Conservation (phyloP, 2,888 invertebrate genomes). For the Drosophila lacicola region DNA sequence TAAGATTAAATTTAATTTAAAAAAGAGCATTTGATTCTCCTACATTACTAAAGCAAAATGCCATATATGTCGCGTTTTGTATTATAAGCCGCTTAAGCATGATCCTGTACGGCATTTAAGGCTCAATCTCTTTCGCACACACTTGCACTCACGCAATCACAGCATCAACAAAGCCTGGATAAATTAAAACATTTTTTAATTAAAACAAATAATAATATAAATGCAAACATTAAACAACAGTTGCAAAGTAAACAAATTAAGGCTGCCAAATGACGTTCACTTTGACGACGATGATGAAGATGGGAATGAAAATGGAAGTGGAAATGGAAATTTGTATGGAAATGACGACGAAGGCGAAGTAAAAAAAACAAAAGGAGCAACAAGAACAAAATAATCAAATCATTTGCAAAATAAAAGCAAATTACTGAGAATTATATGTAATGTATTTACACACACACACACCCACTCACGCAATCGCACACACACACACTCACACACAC, state of each 20-base stretch:
- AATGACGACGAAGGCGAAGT: constrained; percentile 6
- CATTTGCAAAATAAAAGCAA: constrained; percentile 73
- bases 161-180: constrained; percentile 16
- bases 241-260: constrained; percentile 67
- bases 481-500: constrained; percentile 16
- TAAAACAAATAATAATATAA: constrained; percentile 61
- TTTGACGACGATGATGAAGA: constrained; percentile 18
- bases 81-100: constrained; percentile 43
- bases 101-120: constrained; percentile 28
- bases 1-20: constrained; percentile 8
- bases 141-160: constrained; percentile 1
- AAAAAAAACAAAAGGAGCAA: constrained; percentile 37
- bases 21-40: constrained; percentile 25
- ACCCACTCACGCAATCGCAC: constrained; percentile 9
- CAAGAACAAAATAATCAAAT: constrained; percentile 71
- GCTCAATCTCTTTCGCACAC: constrained; percentile 22
- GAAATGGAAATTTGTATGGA: constrained; percentile 4
- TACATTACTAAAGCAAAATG: constrained; percentile 10
- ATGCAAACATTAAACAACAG: constrained; percentile 46
- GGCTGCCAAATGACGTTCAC: constrained; percentile 41
- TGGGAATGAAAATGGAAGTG: constrained; percentile 9
- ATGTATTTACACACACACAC: constrained; percentile 51
- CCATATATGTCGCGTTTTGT: constrained; percentile 2
- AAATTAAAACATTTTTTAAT: constrained; percentile 75
- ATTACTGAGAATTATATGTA: constrained; percentile 67